phyloP scores from a whole-genome alignment of 1,140 invertebrate species.

The Scaptodrosophila lebanonensis region DNA sequence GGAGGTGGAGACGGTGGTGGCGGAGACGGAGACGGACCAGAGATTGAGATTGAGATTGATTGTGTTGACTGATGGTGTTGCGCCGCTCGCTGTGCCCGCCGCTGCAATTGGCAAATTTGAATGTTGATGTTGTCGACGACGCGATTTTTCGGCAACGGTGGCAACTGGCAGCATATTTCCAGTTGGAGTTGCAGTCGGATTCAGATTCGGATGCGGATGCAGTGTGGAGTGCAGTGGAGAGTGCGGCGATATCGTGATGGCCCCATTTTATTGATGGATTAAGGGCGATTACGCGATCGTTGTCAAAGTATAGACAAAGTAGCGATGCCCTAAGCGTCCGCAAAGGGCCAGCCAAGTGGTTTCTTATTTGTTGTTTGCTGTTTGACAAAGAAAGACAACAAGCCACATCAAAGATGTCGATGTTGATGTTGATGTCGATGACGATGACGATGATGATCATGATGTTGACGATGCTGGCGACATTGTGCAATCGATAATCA shows the following conservation, averaged over 20 bases:
- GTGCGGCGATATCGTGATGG: constrained; percentile 68
- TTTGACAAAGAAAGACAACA: constrained; percentile 7
- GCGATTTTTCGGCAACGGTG: constrained; percentile 45
- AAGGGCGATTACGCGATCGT: constrained; percentile 76
- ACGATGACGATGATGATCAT: constrained; percentile 30
- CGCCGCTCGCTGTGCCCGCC: constrained; percentile 5
- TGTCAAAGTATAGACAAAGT: constrained; percentile 48
- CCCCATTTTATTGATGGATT: constrained; percentile 77
- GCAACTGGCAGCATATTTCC: constrained; percentile 49
- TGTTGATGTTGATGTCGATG: too few species aligned
- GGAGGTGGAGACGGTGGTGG: too few species aligned
- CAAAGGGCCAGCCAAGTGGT: background rate
- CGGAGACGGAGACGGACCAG: too few species aligned
- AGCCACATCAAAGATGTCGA: constrained; percentile 11
- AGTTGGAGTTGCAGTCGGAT: too few species aligned
- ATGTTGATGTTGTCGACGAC: constrained; percentile 53
- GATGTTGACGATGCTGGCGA: constrained; percentile 22
- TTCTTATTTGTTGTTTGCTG: constrained; percentile 46
- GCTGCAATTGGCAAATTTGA: constrained; percentile 65
- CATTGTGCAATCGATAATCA: constrained; percentile 74
- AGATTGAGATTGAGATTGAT: too few species aligned
- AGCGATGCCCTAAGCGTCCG: background rate
- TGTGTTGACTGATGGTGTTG: constrained; percentile 71
- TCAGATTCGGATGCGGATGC: too few species aligned
- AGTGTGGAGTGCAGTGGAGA: too few species aligned